Base-by-base conservation (phyloP, 2,888 invertebrate species). In the Stegana nigrithorax region DNA sequence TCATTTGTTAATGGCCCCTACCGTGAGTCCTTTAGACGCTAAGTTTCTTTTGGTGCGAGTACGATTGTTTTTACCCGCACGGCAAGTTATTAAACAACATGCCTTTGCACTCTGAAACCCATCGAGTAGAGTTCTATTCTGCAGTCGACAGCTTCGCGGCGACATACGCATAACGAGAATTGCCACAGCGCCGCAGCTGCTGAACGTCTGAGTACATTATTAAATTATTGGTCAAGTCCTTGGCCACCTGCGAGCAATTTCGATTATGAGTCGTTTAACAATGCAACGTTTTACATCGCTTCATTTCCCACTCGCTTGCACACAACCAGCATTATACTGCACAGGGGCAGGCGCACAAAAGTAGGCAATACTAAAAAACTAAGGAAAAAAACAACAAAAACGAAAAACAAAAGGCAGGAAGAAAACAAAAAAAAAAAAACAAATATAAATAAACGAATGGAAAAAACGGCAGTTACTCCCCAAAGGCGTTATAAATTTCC, bases 231-330 rank as follows among this genome's bases (percentile, higher is more conserved):
- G 80, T 70, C 75, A 70, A 65, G 64, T 60, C 63, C 62, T 59
- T 59, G 59, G 73, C 73, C 80, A 80, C 81, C 81, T 80, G 80
- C 73, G 80, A 72, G 81, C 80, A 80, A 77, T 81, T 78, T 77
- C 73, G 80, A 80, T 80, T 78, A 80, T 78, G 75, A 73, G 80
- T 69, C 64, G 78, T 74, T 7, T 21, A 10, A 12, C 8, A 14
- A 3, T 17, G 7, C 8, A 14, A 3, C 42, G 7, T 42, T 42
- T 42, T 10, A 7, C 14, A 10, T 42, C 3, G n/a, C 45, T 2
- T 39, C 6, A 14, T n/a, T 36, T 8, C 5, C 14, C 39, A 39
- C 51, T 14, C 27, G 27, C 12, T 42, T 63, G 44, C 50, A 21
- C 21, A 26, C 4, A 44, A 39, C 47, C 19, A 14, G n/a, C n/a